Evolutionary conservation across 2,888 invertebrate species (phyloP), one percentile per base, ranked within the genome.

Genomic region (Rhorus exstirpatorius): DNA sequence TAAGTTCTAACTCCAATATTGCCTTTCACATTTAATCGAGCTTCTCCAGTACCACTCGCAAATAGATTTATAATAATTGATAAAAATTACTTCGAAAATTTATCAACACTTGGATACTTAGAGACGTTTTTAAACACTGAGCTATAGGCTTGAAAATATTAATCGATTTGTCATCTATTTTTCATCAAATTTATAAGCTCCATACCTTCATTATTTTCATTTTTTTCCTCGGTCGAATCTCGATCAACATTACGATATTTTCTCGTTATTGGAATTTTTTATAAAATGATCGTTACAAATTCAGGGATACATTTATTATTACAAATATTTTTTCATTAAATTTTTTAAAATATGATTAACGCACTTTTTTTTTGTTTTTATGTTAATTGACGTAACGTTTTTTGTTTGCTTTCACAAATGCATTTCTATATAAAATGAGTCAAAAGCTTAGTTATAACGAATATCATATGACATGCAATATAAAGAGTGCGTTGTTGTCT

Each of bases 21-120:
- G 14, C 49, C 17, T 81, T 51, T 49, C 67, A 80, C 63, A 53
- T 46, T 67, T 65, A 49, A 26, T 58, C 26, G 2, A 19, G 19
- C 55, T 44, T 65, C 41, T 3, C 10, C 31, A 21, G 49, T 31
- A 19, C 10, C 14, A 65, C 17, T 4, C 46, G 26, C 19, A 3
- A 49, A 0, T 19, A 19, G 19, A 65, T 65, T 65, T 49, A 19
- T n/a, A 19, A 24, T 8, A 65, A 31, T 10, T 1, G 46, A 63
- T 7, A 31, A 19, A 60, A 12, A 38, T 38, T 38, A 8, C 4
- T 38, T 8, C 8, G 10, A 10, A 3, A 8, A 38, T 38, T 38
- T 38, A 38, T 4, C 8, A 38, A 38, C 1, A 38, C 8, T 38
- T 38, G 10, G 8, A 10, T 38, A 38, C 10, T 38, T 10, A 38